These are phyloP conservation scores for Tetramorium bicarinatum DNA, from an alignment of 2,888 invertebrate species.

Conservation along the genomic window DNA sequence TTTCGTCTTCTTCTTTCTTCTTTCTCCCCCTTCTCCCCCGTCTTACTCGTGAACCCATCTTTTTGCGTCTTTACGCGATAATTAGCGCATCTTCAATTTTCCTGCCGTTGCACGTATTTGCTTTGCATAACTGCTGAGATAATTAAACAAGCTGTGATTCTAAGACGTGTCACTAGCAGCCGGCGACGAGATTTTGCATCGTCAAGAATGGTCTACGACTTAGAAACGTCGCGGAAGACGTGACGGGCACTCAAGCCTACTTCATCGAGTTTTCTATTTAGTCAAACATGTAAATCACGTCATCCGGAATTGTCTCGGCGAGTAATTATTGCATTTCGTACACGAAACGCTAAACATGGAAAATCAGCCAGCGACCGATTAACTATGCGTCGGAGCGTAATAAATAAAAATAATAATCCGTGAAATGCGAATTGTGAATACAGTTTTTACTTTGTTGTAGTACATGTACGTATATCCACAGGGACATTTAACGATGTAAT, in stretches of 20 bases:
- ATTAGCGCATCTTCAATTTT: slow-evolving; percentile 80
- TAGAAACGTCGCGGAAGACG: neutral
- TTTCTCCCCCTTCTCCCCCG: slow-evolving; percentile 10
- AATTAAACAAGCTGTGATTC: slow-evolving; percentile 78
- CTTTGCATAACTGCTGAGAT: slow-evolving; percentile 77
- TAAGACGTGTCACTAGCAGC: slow-evolving; percentile 64
- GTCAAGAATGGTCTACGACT: neutral
- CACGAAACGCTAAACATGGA: neutral
- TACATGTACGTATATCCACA: neutral
- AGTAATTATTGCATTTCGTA: slow-evolving; percentile 63
- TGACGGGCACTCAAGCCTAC: slow-evolving; percentile 15
- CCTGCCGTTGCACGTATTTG: slow-evolving; percentile 74
- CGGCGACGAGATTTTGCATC: slow-evolving; percentile 17
- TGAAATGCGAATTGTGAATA: neutral
- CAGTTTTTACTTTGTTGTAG: neutral
- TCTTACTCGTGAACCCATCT: slow-evolving; percentile 35
- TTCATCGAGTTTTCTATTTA: slow-evolving; percentile 49
- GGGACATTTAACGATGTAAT: neutral
- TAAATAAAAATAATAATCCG: slow-evolving; percentile 4
- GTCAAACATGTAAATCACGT: slow-evolving; percentile 70
- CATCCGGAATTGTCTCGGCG: slow-evolving; percentile 49
- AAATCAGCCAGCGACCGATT: neutral
- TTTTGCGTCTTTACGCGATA: slow-evolving; percentile 74
- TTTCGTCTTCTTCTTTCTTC: slow-evolving; percentile 23
- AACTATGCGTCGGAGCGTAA: neutral